Evolutionary conservation across 2,113 vertebrate species (phyloP).

Genomic region (Leucoraja erinaceus): DNA sequence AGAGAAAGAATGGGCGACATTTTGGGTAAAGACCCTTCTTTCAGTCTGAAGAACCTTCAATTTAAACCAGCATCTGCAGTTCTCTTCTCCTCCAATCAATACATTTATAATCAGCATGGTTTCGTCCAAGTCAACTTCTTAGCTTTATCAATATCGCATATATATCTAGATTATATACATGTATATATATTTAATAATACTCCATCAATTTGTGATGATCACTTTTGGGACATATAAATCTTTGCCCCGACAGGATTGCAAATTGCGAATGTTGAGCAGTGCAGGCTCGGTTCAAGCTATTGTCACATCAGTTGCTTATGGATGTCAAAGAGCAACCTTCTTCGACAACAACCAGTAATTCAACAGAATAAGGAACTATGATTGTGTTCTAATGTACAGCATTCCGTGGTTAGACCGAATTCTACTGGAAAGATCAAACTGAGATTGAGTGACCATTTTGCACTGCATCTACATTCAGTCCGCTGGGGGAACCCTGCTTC

Average conservation of each 20-base stretch:
- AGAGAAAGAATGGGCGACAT: too few species aligned
- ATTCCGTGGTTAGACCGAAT: too few species aligned
- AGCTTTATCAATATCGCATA: too few species aligned
- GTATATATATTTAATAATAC: not conserved
- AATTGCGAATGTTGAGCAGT: not conserved
- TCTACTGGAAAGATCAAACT: too few species aligned
- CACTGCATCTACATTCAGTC: too few species aligned
- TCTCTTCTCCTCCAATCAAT: not conserved
- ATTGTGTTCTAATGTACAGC: not conserved
- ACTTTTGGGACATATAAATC: not conserved
- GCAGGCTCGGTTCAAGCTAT: not conserved
- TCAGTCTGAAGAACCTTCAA: too few species aligned
- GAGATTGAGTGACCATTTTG: too few species aligned
- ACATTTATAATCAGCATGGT: not conserved
- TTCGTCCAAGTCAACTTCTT: not conserved
- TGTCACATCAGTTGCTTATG: not conserved
- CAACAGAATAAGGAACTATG: not conserved
- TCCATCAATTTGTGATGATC: not conserved
- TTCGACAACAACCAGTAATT: not conserved
- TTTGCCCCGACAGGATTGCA: not conserved
- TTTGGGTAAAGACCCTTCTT: too few species aligned
- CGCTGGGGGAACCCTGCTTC: too few species aligned
- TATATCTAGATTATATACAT: not conserved
- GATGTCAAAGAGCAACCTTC: not conserved
- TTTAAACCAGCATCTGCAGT: too few species aligned